These are phyloP conservation scores for Xerus inauris DNA, from an alignment of 2,113 vertebrate species.

Conservation along the genomic window DNA sequence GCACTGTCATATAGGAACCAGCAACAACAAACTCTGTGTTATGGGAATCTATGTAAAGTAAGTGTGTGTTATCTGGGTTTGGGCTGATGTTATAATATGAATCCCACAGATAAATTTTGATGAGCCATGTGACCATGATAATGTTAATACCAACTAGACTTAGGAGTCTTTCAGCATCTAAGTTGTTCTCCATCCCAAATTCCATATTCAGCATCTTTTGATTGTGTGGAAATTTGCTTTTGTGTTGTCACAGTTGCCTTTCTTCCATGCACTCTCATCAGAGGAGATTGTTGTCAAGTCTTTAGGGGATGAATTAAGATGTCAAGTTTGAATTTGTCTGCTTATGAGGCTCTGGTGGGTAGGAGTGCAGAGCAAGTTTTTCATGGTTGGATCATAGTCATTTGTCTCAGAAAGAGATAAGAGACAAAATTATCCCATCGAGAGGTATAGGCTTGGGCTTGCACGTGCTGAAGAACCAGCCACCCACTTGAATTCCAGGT, in stretches of 20 bases:
- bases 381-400: background rate
- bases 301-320: background rate
- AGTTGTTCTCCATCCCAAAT: background rate
- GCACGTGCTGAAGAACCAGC: background rate
- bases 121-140: background rate
- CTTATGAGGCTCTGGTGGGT: background rate
- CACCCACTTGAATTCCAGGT: background rate
- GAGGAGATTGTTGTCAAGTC: background rate
- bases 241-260: background rate
- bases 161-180: background rate
- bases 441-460: constrained; percentile 5
- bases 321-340: background rate
- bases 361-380: background rate
- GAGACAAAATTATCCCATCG: background rate
- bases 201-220: background rate
- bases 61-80: background rate
- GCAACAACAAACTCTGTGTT: background rate
- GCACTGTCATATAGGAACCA: background rate
- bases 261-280: background rate
- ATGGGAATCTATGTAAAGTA: background rate
- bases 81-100: background rate
- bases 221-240: background rate
- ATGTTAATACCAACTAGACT: background rate
- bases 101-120: background rate
- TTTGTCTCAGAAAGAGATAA: constrained; percentile 30